Conservation (phyloP, 2,113 vertebrate species). For the Erythrocercus mccallii region DNA sequence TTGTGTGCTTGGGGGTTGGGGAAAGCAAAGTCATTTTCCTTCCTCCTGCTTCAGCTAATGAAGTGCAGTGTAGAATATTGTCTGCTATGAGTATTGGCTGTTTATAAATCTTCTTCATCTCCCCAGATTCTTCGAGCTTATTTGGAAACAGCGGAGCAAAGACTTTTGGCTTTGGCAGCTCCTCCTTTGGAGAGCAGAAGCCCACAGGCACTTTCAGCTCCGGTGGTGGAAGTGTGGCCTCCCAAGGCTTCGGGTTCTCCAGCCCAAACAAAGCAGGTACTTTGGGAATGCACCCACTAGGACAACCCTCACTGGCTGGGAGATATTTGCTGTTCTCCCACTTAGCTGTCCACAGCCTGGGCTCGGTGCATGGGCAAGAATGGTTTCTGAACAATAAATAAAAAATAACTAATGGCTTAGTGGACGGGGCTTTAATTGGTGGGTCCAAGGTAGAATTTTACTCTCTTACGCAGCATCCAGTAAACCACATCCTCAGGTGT, state of each 20-base stretch:
- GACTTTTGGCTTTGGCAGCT: constrained; percentile 80
- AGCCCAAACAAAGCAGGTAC: constrained; percentile 87
- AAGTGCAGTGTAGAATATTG: not conserved
- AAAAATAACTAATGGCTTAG: not conserved
- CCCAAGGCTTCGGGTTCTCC: constrained; percentile 93
- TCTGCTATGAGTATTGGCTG: not conserved
- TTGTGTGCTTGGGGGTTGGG: not conserved
- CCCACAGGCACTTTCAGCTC: constrained; percentile 87
- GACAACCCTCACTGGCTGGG: not conserved
- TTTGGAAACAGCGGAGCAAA: constrained; percentile 92
- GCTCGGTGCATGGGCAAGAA: fast-evolving
- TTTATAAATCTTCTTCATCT: not conserved
- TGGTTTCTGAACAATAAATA: not conserved
- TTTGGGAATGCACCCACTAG: not conserved
- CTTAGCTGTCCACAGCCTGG: not conserved
- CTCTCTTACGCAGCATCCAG: not conserved
- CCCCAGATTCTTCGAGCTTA: constrained; percentile 78
- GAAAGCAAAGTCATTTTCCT: not conserved
- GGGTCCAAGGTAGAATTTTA: not conserved
- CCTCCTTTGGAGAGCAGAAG: constrained; percentile 91
- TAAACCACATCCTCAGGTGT: not conserved
- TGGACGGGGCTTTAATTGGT: not conserved
- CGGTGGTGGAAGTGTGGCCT: constrained; percentile 85
- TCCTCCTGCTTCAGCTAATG: not conserved
- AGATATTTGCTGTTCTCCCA: not conserved